Conservation (phyloP, 2,113 vertebrate species). For the Serinus canaria region DNA sequence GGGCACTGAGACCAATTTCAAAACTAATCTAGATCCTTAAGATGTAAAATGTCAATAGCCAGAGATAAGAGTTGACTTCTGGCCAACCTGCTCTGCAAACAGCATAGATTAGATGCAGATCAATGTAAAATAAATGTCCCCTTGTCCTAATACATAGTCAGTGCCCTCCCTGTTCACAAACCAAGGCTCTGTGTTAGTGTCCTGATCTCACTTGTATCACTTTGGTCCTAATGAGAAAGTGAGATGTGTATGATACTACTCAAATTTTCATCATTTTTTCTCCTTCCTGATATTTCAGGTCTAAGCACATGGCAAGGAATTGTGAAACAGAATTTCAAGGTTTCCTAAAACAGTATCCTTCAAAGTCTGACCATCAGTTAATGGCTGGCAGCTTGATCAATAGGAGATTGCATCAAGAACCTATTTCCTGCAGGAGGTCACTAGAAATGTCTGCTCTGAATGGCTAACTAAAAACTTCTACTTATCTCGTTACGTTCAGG, state of each 20-base stretch:
- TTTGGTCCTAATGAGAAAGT: neutral
- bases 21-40: conserved; percentile 16
- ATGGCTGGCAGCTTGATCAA: conserved; percentile 58
- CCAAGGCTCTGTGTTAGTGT: neutral
- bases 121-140: conserved; percentile 25
- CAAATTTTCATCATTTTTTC: neutral
- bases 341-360: conserved; percentile 48
- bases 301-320: neutral
- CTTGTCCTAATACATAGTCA: neutral
- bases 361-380: conserved; percentile 49
- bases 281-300: neutral
- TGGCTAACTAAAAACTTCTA: conserved; percentile 33
- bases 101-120: conserved; percentile 62
- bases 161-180: neutral
- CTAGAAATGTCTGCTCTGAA: conserved; percentile 49
- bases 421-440: conserved; percentile 51
- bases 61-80: conserved; percentile 54
- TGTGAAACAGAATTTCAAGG: conserved; percentile 3
- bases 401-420: conserved; percentile 69
- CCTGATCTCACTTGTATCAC: neutral
- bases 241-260: neutral
- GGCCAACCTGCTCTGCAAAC: conserved; percentile 15
- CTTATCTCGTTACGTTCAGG: conserved; percentile 20
- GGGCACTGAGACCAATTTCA: conserved; percentile 15
- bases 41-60: conserved; percentile 50